These are phyloP conservation scores for Holothuria glaberrima DNA, from an alignment of 35 echinoderm and acorn worm genomes.

Conservation along the genomic window DNA sequence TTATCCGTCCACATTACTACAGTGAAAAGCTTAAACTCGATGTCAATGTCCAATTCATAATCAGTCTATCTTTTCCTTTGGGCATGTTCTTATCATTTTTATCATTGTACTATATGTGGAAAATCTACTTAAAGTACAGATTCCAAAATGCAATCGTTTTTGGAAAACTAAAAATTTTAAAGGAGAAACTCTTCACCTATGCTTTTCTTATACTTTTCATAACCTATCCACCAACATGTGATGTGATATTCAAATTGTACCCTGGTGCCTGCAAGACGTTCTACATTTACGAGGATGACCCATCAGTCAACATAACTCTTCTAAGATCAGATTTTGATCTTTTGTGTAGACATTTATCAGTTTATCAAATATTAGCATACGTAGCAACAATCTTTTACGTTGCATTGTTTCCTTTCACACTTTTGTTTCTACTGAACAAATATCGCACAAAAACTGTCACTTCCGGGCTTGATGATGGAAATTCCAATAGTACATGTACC, in stretches of 20 bases:
- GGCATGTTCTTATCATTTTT: neutral
- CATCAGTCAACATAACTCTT: neutral
- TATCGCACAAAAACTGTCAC: neutral
- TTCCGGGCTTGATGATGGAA: neutral
- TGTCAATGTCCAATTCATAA: neutral
- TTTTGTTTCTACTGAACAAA: neutral
- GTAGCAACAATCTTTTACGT: slow-evolving; percentile 1
- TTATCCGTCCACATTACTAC: slow-evolving; percentile 10
- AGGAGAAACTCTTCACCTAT: slow-evolving; percentile 2
- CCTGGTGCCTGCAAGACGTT: neutral
- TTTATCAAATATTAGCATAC: slow-evolving; percentile 14
- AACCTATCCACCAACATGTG: slow-evolving; percentile 29
- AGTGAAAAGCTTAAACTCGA: neutral
- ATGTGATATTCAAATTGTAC: neutral
- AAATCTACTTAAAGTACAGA: neutral
- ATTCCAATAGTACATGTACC: too few species aligned
- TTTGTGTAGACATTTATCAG: neutral
- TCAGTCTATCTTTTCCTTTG: neutral
- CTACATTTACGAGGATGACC: neutral
- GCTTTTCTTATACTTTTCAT: neutral
- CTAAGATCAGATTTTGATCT: slow-evolving; percentile 29
- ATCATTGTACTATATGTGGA: neutral
- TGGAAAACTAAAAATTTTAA: neutral
- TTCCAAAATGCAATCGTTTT: neutral
- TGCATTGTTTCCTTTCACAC: neutral